Base-by-base conservation (phyloP, 2,113 vertebrate species). In the Agelaius phoeniceus region DNA sequence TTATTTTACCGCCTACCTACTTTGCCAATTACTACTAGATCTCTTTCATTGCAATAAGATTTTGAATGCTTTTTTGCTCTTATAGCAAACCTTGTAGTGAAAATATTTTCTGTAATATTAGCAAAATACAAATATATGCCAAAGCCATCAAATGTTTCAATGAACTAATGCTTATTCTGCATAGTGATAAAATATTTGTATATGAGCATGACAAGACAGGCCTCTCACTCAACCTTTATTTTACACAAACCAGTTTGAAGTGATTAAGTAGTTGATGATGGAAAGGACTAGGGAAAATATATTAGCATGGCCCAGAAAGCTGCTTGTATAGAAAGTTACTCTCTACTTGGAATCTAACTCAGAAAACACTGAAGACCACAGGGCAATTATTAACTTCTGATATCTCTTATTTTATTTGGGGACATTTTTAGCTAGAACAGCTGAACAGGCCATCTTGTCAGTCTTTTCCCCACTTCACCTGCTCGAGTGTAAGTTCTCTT, bases 401-500 rank as follows among this genome's bases (percentile, higher is more conserved):
- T 63, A 33, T 17, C 24, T 71, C 74, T 7, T 52, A 28, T 82
- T 78, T 57, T 69, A 66, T 76, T 8, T 81, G 30, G 22, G 15
- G 39, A 46, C 22, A 23, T 27, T 80, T 59, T 59, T 22, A 59
- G 23, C 24, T 49, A 74, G 35, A 68, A 75, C 11, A 81, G 28
- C 49, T 20, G 16, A 94, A 20, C 15, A 90, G 49, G n/a, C 17
- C 13, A 75, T 48, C n/a, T 31, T 28, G 21, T 22, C n/a, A 44
- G 22, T 35, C 13, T 77, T 59, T 73, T 68, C 21, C 39, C 14
- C 24, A 23, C 76, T 97, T 93, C 96, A 99, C 99, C 99, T 99
- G 99, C 74, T 99, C 99, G 1, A 99, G 99, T 99, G 99, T 99
- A 87, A 99, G 98, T 79, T 99, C 99, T 94, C 99, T 98, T 82